Base-by-base conservation (phyloP, 2,888 invertebrate genomes). In the Synergus japonicus region DNA sequence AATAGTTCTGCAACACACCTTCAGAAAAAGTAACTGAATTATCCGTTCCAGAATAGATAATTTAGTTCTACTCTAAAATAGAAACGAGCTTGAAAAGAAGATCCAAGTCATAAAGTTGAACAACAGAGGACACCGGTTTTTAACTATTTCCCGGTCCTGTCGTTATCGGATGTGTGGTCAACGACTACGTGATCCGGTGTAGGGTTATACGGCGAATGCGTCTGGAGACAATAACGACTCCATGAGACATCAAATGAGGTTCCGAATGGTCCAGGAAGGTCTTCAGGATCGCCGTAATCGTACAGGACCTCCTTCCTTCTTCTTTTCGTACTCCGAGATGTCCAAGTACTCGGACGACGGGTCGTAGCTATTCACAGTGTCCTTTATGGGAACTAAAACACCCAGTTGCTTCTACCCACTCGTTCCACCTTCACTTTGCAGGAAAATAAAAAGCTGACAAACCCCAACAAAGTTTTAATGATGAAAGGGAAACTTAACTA, bases 151-250 rank as follows among this genome's bases (percentile, higher is more conserved):
- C 87, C 85, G 79, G 79, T 83, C 76, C 82, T 78, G 87, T 87
- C 87, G 89, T 91, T 91, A 91, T 90, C 89, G 89, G 85, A 89
- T 88, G 88, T 88, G 89, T 89, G 92, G 90, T 90, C 91, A 91
- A 89, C 87, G 88, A 83, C 81, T 83, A 85, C 84, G 79, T 77
- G 83, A 79, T 78, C 77, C 73, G 18, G 54, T 37, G 37, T 86
- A 87, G 85, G 83, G 85, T 79, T 78, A 83, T 83, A 85, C 80
- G 84, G 84, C 79, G 86, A 85, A 78, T 83, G 83, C 85, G 87
- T 88, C 89, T 85, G 85, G 85, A 89, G 89, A 91, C 91, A 91
- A 91, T 92, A 91, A 92, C 87, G 88, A 84, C 88, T 89, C 88
- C 86, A 89, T 85, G 89, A 87, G 82, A 89, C 89, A 91, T 92